These are phyloP conservation scores for Porites lutea DNA, from an alignment of 64 coral and sea anemone species.

Conservation along the genomic window DNA sequence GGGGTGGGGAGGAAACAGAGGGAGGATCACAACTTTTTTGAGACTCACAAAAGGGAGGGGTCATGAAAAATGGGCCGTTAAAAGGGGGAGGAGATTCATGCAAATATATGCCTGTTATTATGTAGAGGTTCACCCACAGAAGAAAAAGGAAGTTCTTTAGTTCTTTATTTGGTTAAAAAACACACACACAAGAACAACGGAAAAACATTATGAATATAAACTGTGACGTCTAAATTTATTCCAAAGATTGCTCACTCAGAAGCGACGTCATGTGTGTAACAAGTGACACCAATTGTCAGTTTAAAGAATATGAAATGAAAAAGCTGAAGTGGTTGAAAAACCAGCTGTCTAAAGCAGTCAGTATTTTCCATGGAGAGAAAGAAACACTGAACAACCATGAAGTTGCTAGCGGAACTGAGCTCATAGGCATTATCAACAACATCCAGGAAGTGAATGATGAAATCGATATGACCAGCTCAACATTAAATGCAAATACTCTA, in stretches of 20 bases:
- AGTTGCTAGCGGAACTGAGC: constrained; percentile 5
- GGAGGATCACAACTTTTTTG: no score
- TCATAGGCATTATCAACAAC: constrained; percentile 23
- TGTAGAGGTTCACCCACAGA: no score
- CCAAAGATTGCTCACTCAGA: constrained; percentile 27
- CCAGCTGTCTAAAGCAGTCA: constrained; percentile 73
- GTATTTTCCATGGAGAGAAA: constrained; percentile 64
- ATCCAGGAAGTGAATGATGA: constrained; percentile 21
- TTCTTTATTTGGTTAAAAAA: no score
- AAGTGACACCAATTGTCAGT: constrained; percentile 36
- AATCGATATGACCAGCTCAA: constrained; percentile 3
- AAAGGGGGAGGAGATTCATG: no score
- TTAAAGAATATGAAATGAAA: constrained; percentile 50
- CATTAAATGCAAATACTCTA: neutral
- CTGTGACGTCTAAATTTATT: neutral
- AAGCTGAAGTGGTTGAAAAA: constrained; percentile 39
- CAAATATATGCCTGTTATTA: no score
- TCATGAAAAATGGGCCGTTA: no score
- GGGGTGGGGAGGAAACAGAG: no score
- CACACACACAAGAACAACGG: no score
- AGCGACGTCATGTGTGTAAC: constrained; percentile 45
- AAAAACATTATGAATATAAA: no score
- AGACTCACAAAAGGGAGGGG: no score
- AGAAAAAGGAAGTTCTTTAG: no score
- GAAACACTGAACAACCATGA: constrained; percentile 20